A percentile compares a stretch with the other conserved stretches of the same genome.
These are phyloP conservation scores for Elaphurus davidianus DNA, from an alignment of 2,113 vertebrate species.

Conservation along the genomic window DNA sequence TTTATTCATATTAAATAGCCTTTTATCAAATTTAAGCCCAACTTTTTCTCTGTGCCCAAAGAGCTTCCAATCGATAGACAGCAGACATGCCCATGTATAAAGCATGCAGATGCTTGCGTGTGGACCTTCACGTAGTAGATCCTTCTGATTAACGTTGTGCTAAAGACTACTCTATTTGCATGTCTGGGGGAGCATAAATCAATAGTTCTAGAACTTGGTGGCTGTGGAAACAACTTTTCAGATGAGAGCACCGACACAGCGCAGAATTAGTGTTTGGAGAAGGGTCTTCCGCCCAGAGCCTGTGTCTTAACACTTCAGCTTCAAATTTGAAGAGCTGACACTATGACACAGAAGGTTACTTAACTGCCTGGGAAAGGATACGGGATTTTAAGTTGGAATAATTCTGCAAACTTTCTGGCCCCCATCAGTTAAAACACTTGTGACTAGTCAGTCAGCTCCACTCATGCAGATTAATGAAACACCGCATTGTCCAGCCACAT, in stretches of 20 bases:
- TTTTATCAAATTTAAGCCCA: background rate
- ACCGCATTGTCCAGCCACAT: conserved; percentile 51
- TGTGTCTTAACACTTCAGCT: background rate
- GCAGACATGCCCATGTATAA: background rate
- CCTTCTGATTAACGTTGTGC: background rate
- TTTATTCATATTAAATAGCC: background rate
- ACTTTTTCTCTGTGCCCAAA: background rate
- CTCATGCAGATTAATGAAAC: conserved; percentile 40
- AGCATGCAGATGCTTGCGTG: background rate
- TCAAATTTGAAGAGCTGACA: background rate
- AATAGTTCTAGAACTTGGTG: background rate
- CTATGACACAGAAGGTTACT: background rate
- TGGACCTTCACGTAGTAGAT: background rate
- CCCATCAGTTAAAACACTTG: conserved; percentile 62
- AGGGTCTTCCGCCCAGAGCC: background rate
- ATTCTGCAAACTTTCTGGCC: conserved; percentile 18
- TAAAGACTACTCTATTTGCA: background rate
- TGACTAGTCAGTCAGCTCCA: conserved; percentile 61
- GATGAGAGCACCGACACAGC: fast-evolving
- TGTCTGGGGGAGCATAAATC: background rate
- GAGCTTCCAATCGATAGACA: background rate
- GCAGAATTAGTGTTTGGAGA: background rate
- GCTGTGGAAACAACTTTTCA: background rate
- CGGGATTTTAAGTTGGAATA: background rate
- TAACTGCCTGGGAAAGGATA: background rate